Evolutionary conservation across 1,140 invertebrate species (phyloP).

Genomic region (Nasonia giraulti): DNA sequence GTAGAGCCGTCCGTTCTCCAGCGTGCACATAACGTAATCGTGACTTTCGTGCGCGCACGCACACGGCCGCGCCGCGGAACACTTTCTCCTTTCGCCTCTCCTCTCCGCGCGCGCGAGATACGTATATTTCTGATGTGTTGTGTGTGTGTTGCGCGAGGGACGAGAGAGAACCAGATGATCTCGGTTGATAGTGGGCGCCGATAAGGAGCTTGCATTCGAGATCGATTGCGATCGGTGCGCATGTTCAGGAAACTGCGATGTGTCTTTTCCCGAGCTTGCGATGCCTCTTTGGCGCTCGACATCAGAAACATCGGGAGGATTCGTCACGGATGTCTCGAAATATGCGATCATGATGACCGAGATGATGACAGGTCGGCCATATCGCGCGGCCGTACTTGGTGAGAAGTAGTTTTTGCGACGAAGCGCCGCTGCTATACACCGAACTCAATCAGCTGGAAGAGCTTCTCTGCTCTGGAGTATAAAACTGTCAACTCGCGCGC

Average conservation of each 20-base stretch:
- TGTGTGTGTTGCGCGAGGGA: too few relatives aligned
- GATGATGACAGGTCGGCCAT: too few relatives aligned
- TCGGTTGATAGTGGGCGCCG: background rate
- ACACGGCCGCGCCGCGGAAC: slow-evolving; percentile 53
- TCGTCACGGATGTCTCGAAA: too few relatives aligned
- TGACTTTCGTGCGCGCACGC: slow-evolving; percentile 62
- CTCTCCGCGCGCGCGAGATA: background rate
- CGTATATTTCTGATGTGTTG: too few relatives aligned
- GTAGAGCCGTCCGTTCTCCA: background rate
- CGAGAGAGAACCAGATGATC: slow-evolving; percentile 10
- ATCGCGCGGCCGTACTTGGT: too few relatives aligned
- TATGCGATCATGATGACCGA: too few relatives aligned
- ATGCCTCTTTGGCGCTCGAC: background rate
- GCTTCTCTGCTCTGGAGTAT: background rate
- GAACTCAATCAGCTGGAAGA: background rate
- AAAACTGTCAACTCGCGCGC: background rate
- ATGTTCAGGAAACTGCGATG: too few relatives aligned
- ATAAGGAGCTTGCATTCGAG: background rate
- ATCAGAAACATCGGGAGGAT: too few relatives aligned
- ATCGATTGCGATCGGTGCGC: too few relatives aligned
- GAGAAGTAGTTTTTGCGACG: background rate
- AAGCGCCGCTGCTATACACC: background rate
- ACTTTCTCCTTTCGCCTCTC: slow-evolving; percentile 72
- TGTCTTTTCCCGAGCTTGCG: background rate
- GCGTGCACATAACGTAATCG: slow-evolving; percentile 63